A percentile compares a stretch with the other conserved stretches of the same genome.
Conservation (phyloP, 1,140 invertebrate genomes). For the Drosophila paulistorum region DNA sequence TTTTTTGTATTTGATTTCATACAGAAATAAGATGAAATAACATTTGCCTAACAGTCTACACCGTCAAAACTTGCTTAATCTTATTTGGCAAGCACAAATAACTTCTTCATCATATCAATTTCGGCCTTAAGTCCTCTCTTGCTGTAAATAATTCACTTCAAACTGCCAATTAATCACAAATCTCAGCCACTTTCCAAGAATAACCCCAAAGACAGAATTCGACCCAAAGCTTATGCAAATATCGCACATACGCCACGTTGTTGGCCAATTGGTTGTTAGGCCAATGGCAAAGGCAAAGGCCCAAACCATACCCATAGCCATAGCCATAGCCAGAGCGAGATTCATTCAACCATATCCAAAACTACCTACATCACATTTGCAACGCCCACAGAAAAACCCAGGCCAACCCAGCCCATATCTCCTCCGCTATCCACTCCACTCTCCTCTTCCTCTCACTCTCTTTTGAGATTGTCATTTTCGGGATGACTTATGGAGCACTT, state of each 20-base stretch:
- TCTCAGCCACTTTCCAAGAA: conserved; percentile 29
- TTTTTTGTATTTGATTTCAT: background rate
- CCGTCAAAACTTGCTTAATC: background rate
- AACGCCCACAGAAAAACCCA: background rate
- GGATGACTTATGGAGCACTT: conserved; percentile 56
- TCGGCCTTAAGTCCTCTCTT: conserved; percentile 7
- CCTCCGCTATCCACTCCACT: background rate
- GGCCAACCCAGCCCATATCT: background rate
- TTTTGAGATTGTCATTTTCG: conserved; percentile 33
- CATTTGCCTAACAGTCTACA: background rate
- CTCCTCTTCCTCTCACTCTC: background rate
- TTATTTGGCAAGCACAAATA: background rate
- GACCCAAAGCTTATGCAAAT: conserved; percentile 50
- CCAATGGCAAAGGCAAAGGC: background rate
- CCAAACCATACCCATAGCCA: conserved; percentile 27
- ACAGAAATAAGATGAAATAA: background rate
- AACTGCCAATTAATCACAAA: conserved; percentile 50
- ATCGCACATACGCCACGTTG: conserved; percentile 39
- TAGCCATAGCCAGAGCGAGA: background rate
- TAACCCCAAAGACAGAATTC: conserved; percentile 1
- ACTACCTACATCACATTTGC: conserved; percentile 50
- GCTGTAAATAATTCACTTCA: conserved; percentile 45
- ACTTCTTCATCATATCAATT: background rate
- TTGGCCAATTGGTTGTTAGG: conserved; percentile 13
- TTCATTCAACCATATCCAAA: conserved; percentile 45